Evolutionary conservation across 2,888 invertebrate genomes (phyloP).

Genomic region (Entomobrya multifasciata): DNA sequence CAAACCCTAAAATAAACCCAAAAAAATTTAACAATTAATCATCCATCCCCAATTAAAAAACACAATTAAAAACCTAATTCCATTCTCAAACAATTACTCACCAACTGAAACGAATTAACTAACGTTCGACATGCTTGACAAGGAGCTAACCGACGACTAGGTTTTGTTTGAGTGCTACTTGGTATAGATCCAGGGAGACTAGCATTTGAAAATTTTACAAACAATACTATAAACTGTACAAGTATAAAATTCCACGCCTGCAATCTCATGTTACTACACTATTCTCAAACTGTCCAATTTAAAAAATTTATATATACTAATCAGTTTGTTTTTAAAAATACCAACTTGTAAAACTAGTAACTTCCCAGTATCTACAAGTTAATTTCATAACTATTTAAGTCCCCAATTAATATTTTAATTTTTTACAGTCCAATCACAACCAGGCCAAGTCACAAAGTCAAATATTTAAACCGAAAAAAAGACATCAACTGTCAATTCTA

Average conservation of each 20-base stretch:
- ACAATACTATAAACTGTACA: constrained; percentile 30
- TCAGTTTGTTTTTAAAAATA: not conserved
- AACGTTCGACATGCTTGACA: constrained; percentile 90
- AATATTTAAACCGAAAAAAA: too few relatives aligned
- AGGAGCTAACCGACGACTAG: constrained; percentile 84
- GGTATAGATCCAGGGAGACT: constrained; percentile 52
- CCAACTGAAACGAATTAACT: constrained; percentile 86
- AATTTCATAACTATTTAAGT: constrained; percentile 24
- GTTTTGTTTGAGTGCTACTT: constrained; percentile 53
- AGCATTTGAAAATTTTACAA: constrained; percentile 59
- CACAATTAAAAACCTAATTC: not conserved
- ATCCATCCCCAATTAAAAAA: not conserved
- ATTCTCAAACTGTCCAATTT: not conserved
- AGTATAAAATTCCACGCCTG: constrained; percentile 3
- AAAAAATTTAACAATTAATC: too few relatives aligned
- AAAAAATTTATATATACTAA: not conserved
- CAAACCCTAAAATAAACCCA: constrained; percentile 86
- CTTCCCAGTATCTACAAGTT: not conserved
- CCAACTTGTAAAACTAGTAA: not conserved
- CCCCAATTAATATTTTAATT: not conserved
- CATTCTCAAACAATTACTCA: not conserved
- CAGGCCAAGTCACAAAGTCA: not conserved
- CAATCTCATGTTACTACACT: constrained; percentile 61
- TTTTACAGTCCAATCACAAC: not conserved
- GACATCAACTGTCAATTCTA: too few relatives aligned